A percentile compares a stretch with the other conserved stretches of the same genome.
phyloP scores from a whole-genome alignment of 2,113 vertebrate species.

The Hydropotes inermis region DNA sequence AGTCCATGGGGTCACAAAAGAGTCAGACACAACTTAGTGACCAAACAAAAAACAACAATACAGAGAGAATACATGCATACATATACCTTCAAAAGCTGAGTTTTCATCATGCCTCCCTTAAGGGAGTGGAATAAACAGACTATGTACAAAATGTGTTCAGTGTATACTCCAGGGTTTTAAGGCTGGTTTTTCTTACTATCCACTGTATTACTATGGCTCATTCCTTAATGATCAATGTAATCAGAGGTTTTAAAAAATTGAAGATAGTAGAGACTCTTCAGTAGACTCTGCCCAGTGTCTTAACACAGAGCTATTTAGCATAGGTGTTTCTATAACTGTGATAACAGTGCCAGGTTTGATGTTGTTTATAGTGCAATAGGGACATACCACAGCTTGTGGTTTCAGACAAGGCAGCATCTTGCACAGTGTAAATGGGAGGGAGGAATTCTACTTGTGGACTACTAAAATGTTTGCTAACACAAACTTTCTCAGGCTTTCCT shows the following conservation, averaged over 20 bases:
- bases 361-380: neutral
- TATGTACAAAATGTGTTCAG: neutral
- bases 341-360: constrained; percentile 40
- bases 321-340: constrained; percentile 13
- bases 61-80: neutral
- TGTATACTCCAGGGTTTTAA: neutral
- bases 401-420: neutral
- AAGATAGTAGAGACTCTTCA: neutral
- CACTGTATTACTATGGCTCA: neutral
- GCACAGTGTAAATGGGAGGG: neutral
- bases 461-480: neutral
- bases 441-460: neutral
- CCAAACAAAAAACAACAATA: neutral
- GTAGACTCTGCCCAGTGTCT: neutral
- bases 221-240: neutral
- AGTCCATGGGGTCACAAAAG: neutral
- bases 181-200: neutral
- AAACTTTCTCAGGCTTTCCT: neutral
- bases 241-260: neutral
- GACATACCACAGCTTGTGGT: neutral
- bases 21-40: neutral
- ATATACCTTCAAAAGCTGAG: neutral
- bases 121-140: neutral
- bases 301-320: constrained; percentile 41
- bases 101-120: neutral